Evolutionary conservation across 2,113 vertebrate species (phyloP).

Genomic region (Macquaria ambigua): DNA sequence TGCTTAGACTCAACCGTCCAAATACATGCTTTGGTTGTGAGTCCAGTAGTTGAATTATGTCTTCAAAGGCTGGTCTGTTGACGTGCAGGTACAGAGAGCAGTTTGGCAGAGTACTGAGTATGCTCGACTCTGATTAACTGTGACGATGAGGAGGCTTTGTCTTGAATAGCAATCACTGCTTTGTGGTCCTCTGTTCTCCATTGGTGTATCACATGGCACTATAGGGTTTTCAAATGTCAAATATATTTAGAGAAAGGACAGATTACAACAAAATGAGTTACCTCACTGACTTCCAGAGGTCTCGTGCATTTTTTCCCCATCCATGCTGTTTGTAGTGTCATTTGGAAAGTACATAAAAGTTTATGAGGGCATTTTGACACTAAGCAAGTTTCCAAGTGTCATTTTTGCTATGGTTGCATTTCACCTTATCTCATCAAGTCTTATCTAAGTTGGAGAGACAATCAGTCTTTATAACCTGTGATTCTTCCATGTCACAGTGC

Average conservation of each 20-base stretch:
- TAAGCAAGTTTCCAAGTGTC: constrained; percentile 18
- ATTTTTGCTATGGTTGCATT: constrained; percentile 34
- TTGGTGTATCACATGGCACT: constrained; percentile 12
- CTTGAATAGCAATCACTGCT: constrained; percentile 38
- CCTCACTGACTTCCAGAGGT: not conserved
- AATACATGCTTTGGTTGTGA: constrained; percentile 28
- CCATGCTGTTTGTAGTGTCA: constrained; percentile 5
- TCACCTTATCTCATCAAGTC: constrained; percentile 30
- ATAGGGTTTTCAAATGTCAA: constrained; percentile 17
- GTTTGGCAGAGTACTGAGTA: constrained; percentile 5
- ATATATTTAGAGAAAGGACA: constrained; percentile 12
- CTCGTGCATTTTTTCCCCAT: not conserved
- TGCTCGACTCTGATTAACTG: constrained; percentile 42
- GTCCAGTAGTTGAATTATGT: constrained; percentile 40
- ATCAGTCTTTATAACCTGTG: constrained; percentile 11
- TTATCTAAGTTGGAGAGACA: constrained; percentile 32
- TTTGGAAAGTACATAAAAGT: constrained; percentile 51
- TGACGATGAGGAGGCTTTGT: constrained; percentile 23
- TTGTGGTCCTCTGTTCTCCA: not conserved
- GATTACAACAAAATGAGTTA: not conserved
- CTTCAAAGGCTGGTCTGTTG: constrained; percentile 25
- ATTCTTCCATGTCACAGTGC: constrained; percentile 18
- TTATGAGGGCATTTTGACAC: constrained; percentile 43
- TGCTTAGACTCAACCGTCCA: constrained; percentile 41
- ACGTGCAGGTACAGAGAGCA: constrained; percentile 21